phyloP scores from a whole-genome alignment of 2,113 vertebrate species.

The Colaptes auratus region DNA sequence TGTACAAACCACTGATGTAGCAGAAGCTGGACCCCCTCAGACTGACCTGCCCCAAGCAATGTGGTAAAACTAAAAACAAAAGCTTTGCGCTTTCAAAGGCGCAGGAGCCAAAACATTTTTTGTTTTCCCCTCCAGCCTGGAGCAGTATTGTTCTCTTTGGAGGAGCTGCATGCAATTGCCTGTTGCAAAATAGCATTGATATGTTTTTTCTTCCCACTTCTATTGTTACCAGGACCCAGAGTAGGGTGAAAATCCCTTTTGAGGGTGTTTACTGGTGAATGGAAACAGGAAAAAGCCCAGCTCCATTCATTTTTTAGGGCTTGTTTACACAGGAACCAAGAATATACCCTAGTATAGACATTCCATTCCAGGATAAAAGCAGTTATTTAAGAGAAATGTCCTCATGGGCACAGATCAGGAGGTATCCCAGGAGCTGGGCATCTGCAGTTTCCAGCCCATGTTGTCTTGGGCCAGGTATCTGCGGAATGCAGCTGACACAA shows the following conservation, averaged over 20 bases:
- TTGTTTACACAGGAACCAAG: conserved; percentile 47
- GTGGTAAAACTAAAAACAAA: conserved; percentile 15
- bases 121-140: conserved; percentile 47
- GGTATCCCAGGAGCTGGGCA: neutral
- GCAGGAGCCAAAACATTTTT: neutral
- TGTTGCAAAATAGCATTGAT: conserved; percentile 54
- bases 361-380: conserved; percentile 42
- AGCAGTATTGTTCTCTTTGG: conserved; percentile 57
- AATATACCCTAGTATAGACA: conserved; percentile 37
- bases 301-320: conserved; percentile 54
- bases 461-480: conserved; percentile 24
- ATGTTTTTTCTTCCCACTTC: conserved; percentile 43
- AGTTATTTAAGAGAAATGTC: conserved; percentile 18
- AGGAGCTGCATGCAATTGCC: conserved; percentile 45
- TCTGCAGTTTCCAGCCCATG: neutral
- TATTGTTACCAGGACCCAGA: conserved; percentile 48
- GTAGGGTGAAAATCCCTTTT: conserved; percentile 37
- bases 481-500: conserved; percentile 11
- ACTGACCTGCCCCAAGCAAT: conserved; percentile 18
- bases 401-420: conserved; percentile 23
- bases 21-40: neutral
- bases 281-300: conserved; percentile 39
- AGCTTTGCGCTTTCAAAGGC: conserved; percentile 28
- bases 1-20: neutral
- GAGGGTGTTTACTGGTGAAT: conserved; percentile 60